Conservation (phyloP, 30 jellyfish, hydroid and myxozoan genomes). For the Hydractinia symbiolongicarpus region DNA sequence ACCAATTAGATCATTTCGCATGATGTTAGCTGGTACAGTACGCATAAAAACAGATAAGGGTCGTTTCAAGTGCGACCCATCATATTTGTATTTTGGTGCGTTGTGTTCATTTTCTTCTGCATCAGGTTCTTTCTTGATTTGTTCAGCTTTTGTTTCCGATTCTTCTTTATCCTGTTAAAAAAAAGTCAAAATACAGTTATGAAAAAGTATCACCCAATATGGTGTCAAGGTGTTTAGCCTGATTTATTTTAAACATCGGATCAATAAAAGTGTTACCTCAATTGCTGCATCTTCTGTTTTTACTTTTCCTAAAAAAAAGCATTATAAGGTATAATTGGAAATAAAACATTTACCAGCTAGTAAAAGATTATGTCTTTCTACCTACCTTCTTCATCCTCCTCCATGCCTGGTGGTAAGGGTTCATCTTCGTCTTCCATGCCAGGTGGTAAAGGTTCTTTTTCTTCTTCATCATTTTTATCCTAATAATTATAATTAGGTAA, state of each 20-base stretch:
- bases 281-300: conserved; percentile 8
- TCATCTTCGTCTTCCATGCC: conserved; percentile 26
- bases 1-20: conserved; percentile 66
- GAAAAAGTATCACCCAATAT: background rate
- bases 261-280: background rate
- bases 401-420: conserved; percentile 59
- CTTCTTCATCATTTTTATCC: background rate
- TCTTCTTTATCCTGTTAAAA: conserved; percentile 13
- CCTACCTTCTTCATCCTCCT: conserved; percentile 28
- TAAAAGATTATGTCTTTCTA: background rate
- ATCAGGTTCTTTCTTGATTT: conserved; percentile 6
- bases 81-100: conserved; percentile 6
- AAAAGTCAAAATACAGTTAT: background rate
- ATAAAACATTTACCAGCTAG: background rate
- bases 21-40: conserved; percentile 58
- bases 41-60: conserved; percentile 78
- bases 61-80: conserved; percentile 25
- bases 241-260: background rate
- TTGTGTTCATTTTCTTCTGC: background rate
- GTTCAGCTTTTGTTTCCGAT: conserved; percentile 10
- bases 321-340: background rate
- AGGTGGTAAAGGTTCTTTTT: conserved; percentile 12
- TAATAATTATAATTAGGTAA: no score
- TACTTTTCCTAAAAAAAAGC: background rate
- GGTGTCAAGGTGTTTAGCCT: background rate